A percentile compares a stretch with the other conserved stretches of the same genome.
phyloP scores from a whole-genome alignment of 1,140 invertebrate species.

The Nasonia vitripennis region DNA sequence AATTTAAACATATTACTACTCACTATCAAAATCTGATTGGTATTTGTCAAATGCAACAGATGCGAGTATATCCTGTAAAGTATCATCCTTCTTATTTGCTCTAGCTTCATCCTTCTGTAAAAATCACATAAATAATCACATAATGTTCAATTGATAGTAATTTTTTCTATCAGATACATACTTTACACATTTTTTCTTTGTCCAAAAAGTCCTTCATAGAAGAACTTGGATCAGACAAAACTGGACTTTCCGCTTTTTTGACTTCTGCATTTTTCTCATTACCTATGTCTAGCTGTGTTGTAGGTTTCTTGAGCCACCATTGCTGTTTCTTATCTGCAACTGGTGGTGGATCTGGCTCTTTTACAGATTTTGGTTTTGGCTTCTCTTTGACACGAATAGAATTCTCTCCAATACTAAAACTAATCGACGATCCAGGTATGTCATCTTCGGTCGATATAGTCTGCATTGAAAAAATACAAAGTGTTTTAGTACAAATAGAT shows the following conservation, averaged over 20 bases:
- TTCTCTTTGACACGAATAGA: conserved; percentile 64
- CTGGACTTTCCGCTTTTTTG: conserved; percentile 52
- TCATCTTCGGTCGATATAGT: conserved; percentile 63
- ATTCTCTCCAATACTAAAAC: conserved; percentile 64
- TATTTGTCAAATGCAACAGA: conserved; percentile 70
- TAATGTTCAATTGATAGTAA: conserved; percentile 14
- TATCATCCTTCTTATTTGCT: conserved; percentile 66
- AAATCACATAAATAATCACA: conserved; percentile 52
- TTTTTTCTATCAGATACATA: conserved; percentile 52
- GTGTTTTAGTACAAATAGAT: background rate
- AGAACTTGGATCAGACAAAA: conserved; percentile 63
- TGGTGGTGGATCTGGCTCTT: conserved; percentile 17
- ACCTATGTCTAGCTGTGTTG: conserved; percentile 56
- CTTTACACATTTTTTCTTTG: conserved; percentile 71
- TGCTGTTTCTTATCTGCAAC: conserved; percentile 55
- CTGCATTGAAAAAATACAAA: conserved; percentile 31
- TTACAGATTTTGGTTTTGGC: conserved; percentile 52
- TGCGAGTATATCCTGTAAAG: conserved; percentile 67
- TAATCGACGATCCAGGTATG: conserved; percentile 63
- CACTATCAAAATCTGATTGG: conserved; percentile 71
- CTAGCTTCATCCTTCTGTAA: conserved; percentile 60
- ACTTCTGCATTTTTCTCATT: conserved; percentile 53
- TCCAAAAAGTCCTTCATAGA: conserved; percentile 70
- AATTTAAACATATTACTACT: conserved; percentile 48
- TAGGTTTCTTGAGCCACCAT: conserved; percentile 67